A percentile compares a stretch with the other conserved stretches of the same genome.
Evolutionary conservation across 2,888 invertebrate species (phyloP).

Genomic region (Lapara coniferarum): DNA sequence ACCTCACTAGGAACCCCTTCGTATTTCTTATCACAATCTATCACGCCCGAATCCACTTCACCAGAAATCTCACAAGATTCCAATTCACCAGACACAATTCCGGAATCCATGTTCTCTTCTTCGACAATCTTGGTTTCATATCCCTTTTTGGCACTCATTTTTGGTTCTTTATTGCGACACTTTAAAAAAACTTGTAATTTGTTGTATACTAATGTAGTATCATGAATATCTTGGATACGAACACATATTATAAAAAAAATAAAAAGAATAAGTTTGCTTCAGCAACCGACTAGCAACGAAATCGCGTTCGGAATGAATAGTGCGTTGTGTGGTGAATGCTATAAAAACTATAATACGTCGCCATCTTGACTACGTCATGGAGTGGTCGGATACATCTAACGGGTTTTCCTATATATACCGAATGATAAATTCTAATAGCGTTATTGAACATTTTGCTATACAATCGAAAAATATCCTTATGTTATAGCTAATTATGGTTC

Average conservation of each 20-base stretch:
- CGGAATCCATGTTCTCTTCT: slow-evolving; percentile 68
- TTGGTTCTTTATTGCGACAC: slow-evolving; percentile 33
- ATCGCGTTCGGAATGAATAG: slow-evolving; percentile 62
- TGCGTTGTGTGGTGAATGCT: slow-evolving; percentile 30
- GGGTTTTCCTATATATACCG: slow-evolving; percentile 2
- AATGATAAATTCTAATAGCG: not conserved
- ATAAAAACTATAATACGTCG: slow-evolving; percentile 22
- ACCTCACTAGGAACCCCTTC: slow-evolving; percentile 85
- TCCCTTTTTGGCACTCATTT: slow-evolving; percentile 75
- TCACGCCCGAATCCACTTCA: slow-evolving; percentile 39
- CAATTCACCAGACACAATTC: slow-evolving; percentile 63
- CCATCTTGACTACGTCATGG: slow-evolving; percentile 32
- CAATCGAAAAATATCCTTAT: too few species aligned
- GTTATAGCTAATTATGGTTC: too few species aligned
- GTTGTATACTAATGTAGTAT: slow-evolving; percentile 39
- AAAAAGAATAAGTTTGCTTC: slow-evolving; percentile 32
- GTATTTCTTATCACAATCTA: slow-evolving; percentile 50
- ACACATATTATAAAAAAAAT: slow-evolving; percentile 56
- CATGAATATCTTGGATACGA: slow-evolving; percentile 37
- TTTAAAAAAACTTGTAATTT: slow-evolving; percentile 12
- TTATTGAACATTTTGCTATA: not conserved
- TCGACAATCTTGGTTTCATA: slow-evolving; percentile 63
- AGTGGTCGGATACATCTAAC: slow-evolving; percentile 18
- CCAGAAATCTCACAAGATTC: slow-evolving; percentile 46
- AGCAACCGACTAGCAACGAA: slow-evolving; percentile 47